Evolutionary conservation across 2,888 invertebrate species (phyloP).

Genomic region (Agrochola lota): DNA sequence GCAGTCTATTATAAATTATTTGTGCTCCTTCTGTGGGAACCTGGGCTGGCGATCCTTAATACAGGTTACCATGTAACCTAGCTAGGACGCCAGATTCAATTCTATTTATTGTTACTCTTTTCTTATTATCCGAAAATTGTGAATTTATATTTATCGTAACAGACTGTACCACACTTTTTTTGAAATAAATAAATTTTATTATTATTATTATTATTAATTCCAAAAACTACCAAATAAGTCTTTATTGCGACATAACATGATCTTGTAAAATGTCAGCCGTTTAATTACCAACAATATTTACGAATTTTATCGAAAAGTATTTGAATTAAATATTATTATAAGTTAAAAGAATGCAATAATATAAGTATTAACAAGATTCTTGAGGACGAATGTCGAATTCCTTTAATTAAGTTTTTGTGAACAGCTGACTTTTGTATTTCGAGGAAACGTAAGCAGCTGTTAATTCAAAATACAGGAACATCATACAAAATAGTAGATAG

Average conservation of each 20-base stretch:
- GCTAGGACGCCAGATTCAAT: no score
- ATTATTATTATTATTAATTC: no score
- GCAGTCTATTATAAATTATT: no score
- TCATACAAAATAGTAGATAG: not conserved
- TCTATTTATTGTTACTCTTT: no score
- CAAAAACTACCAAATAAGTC: constrained; percentile 13
- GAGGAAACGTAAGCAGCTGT: constrained; percentile 43
- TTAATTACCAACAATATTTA: constrained; percentile 16
- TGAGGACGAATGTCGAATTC: constrained; percentile 36
- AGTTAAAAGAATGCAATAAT: constrained; percentile 42
- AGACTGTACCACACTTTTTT: no score
- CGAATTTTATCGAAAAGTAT: constrained; percentile 17
- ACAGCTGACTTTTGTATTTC: constrained; percentile 46
- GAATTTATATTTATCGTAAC: no score
- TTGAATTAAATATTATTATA: constrained; percentile 5
- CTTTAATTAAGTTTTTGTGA: constrained; percentile 36
- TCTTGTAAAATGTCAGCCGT: constrained; percentile 31
- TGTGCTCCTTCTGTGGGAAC: no score
- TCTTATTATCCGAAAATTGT: no score
- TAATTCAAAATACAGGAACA: constrained; percentile 24
- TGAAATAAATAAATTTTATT: no score
- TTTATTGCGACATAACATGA: constrained; percentile 15
- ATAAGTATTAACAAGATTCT: constrained; percentile 25
- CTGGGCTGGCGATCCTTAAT: no score
- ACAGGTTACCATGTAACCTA: no score